Base-by-base conservation (phyloP, 2,888 invertebrate species). In the Catocala sponsa region DNA sequence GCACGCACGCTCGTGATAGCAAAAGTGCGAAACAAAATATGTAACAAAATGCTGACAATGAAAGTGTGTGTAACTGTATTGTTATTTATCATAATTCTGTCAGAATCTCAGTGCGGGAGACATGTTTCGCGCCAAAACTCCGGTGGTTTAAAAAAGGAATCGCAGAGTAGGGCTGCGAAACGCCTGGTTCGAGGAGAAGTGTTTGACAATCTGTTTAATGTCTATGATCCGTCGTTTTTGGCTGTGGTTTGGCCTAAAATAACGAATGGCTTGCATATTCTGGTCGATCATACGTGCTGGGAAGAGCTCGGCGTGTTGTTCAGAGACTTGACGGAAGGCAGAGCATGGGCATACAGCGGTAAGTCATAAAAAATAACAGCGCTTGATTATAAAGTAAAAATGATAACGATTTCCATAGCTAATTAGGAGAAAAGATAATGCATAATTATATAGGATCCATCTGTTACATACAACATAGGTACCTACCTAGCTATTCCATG, bases 311-410 rank as follows among this genome's bases (percentile, higher is more conserved):
- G 87, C 44, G 78, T 86, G 63, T 91, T 94, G 72, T 90, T 92
- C 64, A 87, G 77, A 68, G 95, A 94, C 60, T 78, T 95, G 65
- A 76, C 84, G 0, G 89, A 86, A n/a, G 94, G 92, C 6, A 86
- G 88, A 60, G 86, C 88, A 43, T 95, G 95, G 95, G 94, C 95
- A 0, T 88, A 94, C 59, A 91, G 83, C 78, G 92, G 95, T 95
- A 80, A 93, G 95, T 84, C 25, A 25, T 63, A 66, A 54, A 43
- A 58, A 60, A 61, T 61, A 66, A 73, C 59, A 58, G 60, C 41
- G 44, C 47, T 61, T 48, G 12, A 32, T 38, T 38, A 38, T 38
- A 38, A 38, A 38, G 35, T 38, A 38, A 38, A 38, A 38, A 7
- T 38, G 9, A 7, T 38, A 7, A 38, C 9, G 6, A 38, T 38